Conservation (phyloP, 2,888 invertebrate species). For the Limnephilus auricula region DNA sequence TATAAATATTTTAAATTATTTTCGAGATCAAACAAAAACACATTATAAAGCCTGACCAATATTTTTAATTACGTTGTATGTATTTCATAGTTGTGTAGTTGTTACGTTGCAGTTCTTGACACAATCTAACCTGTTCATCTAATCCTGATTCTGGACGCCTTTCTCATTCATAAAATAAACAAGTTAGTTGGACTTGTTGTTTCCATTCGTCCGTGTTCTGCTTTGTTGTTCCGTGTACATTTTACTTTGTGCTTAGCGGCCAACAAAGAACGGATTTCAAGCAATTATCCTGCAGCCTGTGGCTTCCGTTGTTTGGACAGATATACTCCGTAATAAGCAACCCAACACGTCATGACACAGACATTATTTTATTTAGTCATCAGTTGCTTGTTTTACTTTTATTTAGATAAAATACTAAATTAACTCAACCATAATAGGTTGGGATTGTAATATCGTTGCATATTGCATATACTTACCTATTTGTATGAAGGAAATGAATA, state of each 20-base stretch:
- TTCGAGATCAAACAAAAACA: too few species aligned
- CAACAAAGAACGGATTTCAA: slow-evolving; percentile 2
- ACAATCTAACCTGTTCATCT: neutral
- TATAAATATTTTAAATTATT: too few species aligned
- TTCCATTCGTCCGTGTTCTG: neutral
- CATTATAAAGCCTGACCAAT: too few species aligned
- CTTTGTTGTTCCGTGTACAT: neutral
- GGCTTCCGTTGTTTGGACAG: neutral
- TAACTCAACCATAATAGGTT: too few species aligned
- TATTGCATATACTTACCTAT: too few species aligned
- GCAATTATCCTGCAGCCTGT: neutral
- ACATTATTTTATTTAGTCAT: neutral
- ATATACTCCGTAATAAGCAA: neutral
- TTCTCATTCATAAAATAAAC: neutral
- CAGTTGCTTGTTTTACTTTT: neutral
- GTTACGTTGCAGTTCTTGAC: neutral
- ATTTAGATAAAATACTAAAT: too few species aligned
- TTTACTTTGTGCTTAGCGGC: neutral
- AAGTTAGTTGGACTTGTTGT: neutral
- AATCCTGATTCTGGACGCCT: neutral
- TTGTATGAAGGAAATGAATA: too few species aligned
- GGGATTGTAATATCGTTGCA: too few species aligned
- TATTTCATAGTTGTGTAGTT: neutral
- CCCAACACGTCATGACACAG: neutral
- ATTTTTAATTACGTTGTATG: neutral